phyloP scores from a whole-genome alignment of 2,888 invertebrate species.

The Cyrtodaria siliqua region DNA sequence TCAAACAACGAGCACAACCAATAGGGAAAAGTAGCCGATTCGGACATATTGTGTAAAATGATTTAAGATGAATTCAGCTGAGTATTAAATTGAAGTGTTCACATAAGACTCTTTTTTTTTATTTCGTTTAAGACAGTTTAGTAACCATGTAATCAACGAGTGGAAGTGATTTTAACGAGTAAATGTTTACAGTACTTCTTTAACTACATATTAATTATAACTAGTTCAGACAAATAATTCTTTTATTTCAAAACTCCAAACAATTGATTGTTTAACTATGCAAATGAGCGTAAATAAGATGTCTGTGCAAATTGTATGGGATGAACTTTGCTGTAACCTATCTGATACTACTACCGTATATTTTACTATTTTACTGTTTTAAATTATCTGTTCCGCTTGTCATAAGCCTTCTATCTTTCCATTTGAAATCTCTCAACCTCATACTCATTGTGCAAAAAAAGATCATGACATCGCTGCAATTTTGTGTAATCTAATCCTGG shows the following conservation, averaged over 20 bases:
- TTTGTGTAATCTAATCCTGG: conserved; percentile 37
- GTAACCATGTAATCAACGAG: too few species aligned
- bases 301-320: conserved; percentile 7
- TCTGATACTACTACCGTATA: neutral
- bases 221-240: too few species aligned
- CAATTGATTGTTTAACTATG: neutral
- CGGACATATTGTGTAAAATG: too few species aligned
- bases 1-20: too few species aligned
- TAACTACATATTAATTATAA: too few species aligned
- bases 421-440: conserved; percentile 34
- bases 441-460: conserved; percentile 33
- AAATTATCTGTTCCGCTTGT: conserved; percentile 40
- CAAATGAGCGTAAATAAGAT: conserved; percentile 1
- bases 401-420: conserved; percentile 21
- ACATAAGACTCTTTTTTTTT: too few species aligned
- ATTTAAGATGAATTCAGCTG: too few species aligned
- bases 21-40: too few species aligned
- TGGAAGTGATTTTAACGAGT: too few species aligned
- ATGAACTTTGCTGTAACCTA: conserved; percentile 8
- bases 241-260: neutral
- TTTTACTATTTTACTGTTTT: neutral
- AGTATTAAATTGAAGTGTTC: too few species aligned
- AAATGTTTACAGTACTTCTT: too few species aligned
- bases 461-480: conserved; percentile 45
- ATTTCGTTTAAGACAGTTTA: too few species aligned